phyloP scores from a whole-genome alignment of 2,113 vertebrate species.

The Mesoclemmys tuberculata region DNA sequence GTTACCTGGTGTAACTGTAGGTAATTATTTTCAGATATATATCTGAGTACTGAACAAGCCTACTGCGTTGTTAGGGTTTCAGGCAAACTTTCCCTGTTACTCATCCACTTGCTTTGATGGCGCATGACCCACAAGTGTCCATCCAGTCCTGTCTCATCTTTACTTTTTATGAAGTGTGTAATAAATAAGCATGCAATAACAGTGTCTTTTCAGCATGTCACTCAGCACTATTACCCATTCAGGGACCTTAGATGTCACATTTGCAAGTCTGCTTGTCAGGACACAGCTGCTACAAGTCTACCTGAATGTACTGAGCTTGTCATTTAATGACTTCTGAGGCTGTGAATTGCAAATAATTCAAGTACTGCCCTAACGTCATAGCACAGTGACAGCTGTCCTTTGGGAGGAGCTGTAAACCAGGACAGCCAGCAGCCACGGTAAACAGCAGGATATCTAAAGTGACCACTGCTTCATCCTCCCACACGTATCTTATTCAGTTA shows the following conservation, averaged over 20 bases:
- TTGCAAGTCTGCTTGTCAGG: conserved; percentile 52
- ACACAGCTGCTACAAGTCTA: conserved; percentile 65
- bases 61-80: conserved; percentile 29
- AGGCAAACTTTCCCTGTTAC: background rate
- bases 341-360: conserved; percentile 73
- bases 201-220: background rate
- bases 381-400: conserved; percentile 64
- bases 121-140: background rate
- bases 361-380: conserved; percentile 50
- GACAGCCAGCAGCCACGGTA: conserved; percentile 35
- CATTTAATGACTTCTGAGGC: conserved; percentile 69
- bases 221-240: background rate
- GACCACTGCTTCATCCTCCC: conserved; percentile 68
- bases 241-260: conserved; percentile 22
- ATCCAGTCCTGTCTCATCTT: background rate
- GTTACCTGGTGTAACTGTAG: background rate
- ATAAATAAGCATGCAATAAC: background rate
- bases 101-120: background rate
- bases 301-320: conserved; percentile 64
- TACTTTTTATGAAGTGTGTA: background rate
- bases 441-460: conserved; percentile 66
- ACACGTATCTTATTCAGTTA: conserved; percentile 61
- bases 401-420: conserved; percentile 62
- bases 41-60: background rate
- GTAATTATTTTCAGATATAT: background rate